phyloP scores from a whole-genome alignment of 2,888 invertebrate genomes.

The Acronicta leporina region DNA sequence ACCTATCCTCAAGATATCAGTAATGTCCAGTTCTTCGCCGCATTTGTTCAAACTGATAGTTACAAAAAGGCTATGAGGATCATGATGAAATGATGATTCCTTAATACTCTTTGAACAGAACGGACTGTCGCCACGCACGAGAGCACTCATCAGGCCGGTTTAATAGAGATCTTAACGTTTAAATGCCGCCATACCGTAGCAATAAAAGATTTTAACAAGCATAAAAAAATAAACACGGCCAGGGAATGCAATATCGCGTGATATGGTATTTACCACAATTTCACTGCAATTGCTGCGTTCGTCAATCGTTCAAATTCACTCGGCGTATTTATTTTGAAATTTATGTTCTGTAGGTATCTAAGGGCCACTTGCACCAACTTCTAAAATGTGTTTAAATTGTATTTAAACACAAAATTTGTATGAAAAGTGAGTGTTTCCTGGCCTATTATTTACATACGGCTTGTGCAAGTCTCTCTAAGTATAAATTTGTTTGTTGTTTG shows the following conservation, averaged over 20 bases:
- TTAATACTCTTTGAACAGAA: background rate
- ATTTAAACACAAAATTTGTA: no score
- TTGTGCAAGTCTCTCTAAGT: constrained; percentile 1
- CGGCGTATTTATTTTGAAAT: constrained; percentile 1
- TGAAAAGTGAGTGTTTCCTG: constrained; percentile 7
- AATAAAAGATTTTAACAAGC: constrained; percentile 23
- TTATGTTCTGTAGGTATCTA: no score
- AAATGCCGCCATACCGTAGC: constrained; percentile 6
- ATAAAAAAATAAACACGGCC: constrained; percentile 21
- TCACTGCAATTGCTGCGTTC: constrained; percentile 16
- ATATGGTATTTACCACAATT: constrained; percentile 6
- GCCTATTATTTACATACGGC: constrained; percentile 15
- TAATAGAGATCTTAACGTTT: background rate
- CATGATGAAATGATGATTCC: no score
- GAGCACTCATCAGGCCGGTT: background rate
- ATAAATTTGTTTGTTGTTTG: no score
- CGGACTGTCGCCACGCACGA: no score
- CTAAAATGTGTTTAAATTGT: no score
- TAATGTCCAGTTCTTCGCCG: no score
- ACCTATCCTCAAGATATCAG: no score
- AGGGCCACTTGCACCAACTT: no score
- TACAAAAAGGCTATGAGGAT: no score
- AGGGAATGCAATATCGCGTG: constrained; percentile 39
- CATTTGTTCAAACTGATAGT: no score
- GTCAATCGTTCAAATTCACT: no score